Percentiles rank a stretch among this genome's conserved stretches.
These are phyloP conservation scores for Centropus bengalensis DNA, from an alignment of 2,113 vertebrate species.

Conservation along the genomic window DNA sequence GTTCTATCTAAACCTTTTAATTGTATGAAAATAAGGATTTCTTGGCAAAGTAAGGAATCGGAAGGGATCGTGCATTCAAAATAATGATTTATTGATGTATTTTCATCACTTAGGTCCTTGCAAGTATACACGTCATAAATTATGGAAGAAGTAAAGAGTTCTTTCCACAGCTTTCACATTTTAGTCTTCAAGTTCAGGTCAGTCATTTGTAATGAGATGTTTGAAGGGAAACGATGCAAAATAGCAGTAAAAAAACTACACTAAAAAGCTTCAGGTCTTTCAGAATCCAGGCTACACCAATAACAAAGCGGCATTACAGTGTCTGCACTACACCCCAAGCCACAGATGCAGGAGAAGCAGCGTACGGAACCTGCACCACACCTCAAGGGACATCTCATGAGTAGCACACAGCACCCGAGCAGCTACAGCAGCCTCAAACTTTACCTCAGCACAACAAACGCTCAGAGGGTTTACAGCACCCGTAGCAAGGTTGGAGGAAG, in stretches of 20 bases:
- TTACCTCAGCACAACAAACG: slow-evolving; percentile 35
- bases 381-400: slow-evolving; percentile 61
- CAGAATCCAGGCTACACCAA: slow-evolving; percentile 49
- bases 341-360: slow-evolving; percentile 57
- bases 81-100: slow-evolving; percentile 59
- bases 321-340: slow-evolving; percentile 45
- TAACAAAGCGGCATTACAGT: slow-evolving; percentile 44
- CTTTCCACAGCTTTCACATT: slow-evolving; percentile 37
- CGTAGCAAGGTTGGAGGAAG: slow-evolving; percentile 10
- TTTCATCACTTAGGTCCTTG: slow-evolving; percentile 48
- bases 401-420: slow-evolving; percentile 63
- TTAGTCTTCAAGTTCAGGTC: slow-evolving; percentile 27
- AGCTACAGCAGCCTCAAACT: slow-evolving; percentile 59
- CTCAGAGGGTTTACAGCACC: slow-evolving; percentile 48
- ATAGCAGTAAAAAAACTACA: slow-evolving; percentile 6
- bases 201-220: slow-evolving; percentile 22
- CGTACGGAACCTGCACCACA: slow-evolving; percentile 39
- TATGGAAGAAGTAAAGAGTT: neutral
- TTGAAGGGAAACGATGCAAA: slow-evolving; percentile 9
- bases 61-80: slow-evolving; percentile 40
- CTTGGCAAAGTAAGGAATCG: slow-evolving; percentile 50
- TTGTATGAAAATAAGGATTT: neutral
- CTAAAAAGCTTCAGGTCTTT: slow-evolving; percentile 51
- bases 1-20: neutral
- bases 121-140: slow-evolving; percentile 53